Conservation (phyloP, 64 coral and sea anemone species). For the Trachythela sp. region DNA sequence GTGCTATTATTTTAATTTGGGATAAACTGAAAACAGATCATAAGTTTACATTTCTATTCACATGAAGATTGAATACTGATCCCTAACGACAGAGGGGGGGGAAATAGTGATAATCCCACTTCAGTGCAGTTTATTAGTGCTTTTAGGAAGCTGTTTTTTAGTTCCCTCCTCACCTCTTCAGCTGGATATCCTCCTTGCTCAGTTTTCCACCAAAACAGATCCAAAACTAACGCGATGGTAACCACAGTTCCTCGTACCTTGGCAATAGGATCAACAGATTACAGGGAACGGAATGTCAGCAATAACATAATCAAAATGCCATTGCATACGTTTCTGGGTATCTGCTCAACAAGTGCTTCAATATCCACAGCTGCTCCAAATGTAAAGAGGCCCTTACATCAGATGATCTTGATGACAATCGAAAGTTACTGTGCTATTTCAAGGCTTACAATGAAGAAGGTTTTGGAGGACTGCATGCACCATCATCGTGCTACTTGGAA, state of each 20-base stretch:
- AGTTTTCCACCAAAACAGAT: not conserved
- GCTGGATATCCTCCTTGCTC: not conserved
- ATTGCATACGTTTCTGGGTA: not conserved
- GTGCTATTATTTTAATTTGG: not conserved
- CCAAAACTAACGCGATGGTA: not conserved
- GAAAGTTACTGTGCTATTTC: not conserved
- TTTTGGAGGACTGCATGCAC: not conserved
- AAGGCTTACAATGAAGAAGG: not conserved
- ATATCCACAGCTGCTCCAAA: not conserved
- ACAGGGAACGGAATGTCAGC: not conserved
- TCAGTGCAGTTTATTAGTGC: not conserved
- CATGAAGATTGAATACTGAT: not conserved
- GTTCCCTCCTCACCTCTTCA: not conserved
- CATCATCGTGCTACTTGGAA: not conserved
- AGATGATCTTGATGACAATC: not conserved
- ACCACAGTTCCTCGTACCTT: not conserved
- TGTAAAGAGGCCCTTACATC: not conserved
- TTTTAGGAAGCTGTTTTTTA: conserved; percentile 14
- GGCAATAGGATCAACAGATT: not conserved
- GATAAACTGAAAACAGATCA: not conserved
- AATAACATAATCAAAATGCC: not conserved
- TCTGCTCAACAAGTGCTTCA: not conserved
- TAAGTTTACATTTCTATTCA: conserved; percentile 4
- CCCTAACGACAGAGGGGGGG: not conserved
- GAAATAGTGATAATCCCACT: not conserved